Conservation (phyloP, 2,888 invertebrate genomes). For the Eupeodes latifasciatus region DNA sequence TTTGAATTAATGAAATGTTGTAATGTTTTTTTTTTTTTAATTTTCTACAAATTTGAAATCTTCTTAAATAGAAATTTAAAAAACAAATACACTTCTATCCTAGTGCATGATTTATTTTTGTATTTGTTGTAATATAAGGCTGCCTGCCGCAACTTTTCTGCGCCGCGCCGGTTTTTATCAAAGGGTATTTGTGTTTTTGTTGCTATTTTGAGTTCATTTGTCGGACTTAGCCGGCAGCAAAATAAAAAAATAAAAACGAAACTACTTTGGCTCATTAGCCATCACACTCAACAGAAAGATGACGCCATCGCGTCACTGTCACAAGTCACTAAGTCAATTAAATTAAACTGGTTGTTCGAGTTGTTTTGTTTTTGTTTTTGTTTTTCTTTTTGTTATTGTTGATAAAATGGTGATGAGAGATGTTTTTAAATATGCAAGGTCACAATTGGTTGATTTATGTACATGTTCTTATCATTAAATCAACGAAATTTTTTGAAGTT, state of each 20-base stretch:
- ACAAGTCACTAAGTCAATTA: slow-evolving; percentile 73
- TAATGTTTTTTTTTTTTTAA: background rate
- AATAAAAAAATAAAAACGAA: background rate
- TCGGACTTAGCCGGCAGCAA: slow-evolving; percentile 18
- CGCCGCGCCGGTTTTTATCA: slow-evolving; percentile 28
- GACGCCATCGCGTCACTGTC: slow-evolving; percentile 65
- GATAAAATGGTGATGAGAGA: slow-evolving; percentile 58
- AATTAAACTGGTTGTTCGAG: slow-evolving; percentile 66
- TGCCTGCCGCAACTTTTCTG: background rate
- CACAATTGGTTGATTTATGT: slow-evolving; percentile 26
- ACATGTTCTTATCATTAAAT: slow-evolving; percentile 45
- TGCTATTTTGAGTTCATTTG: slow-evolving; percentile 7
- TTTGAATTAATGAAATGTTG: background rate
- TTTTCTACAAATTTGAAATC: background rate
- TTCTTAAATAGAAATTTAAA: background rate
- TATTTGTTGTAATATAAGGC: slow-evolving; percentile 24
- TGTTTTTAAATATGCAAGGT: slow-evolving; percentile 70
- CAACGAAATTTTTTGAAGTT: slow-evolving; percentile 18
- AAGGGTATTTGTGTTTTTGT: slow-evolving; percentile 26
- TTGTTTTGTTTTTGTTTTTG: slow-evolving; percentile 24
- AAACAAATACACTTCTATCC: too few relatives aligned
- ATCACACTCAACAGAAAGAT: slow-evolving; percentile 35
- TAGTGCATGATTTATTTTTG: slow-evolving; percentile 41
- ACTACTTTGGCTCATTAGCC: slow-evolving; percentile 38
- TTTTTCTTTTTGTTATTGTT: background rate